These are phyloP conservation scores for Bryconaethiops microstoma DNA, from an alignment of 2,797 vertebrate genomes.

Conservation along the genomic window DNA sequence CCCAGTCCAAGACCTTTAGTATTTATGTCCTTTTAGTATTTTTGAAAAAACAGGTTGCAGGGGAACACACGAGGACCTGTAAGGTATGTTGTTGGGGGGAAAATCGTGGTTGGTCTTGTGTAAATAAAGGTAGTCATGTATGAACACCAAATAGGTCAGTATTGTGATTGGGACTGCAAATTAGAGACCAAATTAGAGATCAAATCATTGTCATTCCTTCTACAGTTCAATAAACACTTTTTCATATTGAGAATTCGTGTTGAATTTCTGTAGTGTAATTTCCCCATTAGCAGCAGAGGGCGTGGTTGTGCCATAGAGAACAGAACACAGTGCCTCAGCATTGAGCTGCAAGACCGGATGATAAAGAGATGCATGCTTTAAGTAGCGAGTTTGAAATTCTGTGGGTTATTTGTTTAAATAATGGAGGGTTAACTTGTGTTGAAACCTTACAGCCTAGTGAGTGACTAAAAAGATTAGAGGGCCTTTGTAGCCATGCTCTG, in stretches of 20 bases:
- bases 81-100: background rate
- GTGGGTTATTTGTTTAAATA: too few relatives aligned
- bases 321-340: background rate
- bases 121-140: background rate
- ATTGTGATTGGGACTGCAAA: background rate
- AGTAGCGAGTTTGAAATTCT: too few relatives aligned
- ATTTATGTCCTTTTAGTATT: background rate
- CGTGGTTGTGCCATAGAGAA: background rate
- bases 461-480: too few relatives aligned
- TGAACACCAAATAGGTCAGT: background rate
- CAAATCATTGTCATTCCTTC: background rate
- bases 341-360: too few relatives aligned
- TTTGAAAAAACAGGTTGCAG: background rate
- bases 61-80: background rate
- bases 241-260: conserved; percentile 24
- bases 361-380: too few relatives aligned
- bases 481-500: too few relatives aligned
- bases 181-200: conserved; percentile 9
- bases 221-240: conserved; percentile 36
- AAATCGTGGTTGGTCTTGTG: background rate
- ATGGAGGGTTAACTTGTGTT: too few relatives aligned
- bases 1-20: too few relatives aligned
- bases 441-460: too few relatives aligned
- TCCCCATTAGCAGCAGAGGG: background rate
- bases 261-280: background rate